Conservation (phyloP, 2,113 vertebrate genomes). For the Bos javanicus region DNA sequence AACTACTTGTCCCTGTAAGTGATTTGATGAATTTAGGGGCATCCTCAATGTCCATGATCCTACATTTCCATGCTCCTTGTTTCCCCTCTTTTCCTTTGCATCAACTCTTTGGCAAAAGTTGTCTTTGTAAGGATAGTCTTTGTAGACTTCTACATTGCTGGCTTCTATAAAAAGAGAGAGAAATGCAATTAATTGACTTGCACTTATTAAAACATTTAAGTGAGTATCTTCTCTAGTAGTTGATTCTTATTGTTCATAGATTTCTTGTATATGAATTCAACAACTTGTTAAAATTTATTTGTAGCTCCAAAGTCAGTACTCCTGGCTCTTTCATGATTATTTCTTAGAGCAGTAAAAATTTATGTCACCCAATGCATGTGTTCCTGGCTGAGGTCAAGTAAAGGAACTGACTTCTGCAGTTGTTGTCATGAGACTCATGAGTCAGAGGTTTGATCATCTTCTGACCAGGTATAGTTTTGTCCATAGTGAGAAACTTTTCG, state of each 20-base stretch:
- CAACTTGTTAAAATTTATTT: neutral
- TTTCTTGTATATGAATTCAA: neutral
- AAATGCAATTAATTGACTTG: neutral
- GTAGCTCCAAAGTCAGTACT: neutral
- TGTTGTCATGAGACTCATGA: neutral
- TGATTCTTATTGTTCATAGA: neutral
- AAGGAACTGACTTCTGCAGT: neutral
- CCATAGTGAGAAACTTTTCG: neutral
- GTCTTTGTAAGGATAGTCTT: neutral
- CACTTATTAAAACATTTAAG: neutral
- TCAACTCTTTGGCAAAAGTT: neutral
- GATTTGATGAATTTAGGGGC: neutral
- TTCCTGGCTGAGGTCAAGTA: neutral
- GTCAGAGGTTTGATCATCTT: neutral
- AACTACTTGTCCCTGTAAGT: neutral
- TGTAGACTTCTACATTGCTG: neutral
- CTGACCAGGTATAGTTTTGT: neutral
- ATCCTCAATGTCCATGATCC: neutral
- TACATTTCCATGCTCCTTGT: neutral
- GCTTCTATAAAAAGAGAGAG: neutral
- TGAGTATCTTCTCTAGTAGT: neutral
- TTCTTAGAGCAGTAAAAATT: neutral
- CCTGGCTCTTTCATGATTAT: neutral
- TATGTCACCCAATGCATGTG: accelerated
- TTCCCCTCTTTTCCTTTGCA: neutral